Evolutionary conservation across 1,140 invertebrate genomes (phyloP), one percentile per base, ranked within the genome.

Genomic region (Ooceraea biroi): DNA sequence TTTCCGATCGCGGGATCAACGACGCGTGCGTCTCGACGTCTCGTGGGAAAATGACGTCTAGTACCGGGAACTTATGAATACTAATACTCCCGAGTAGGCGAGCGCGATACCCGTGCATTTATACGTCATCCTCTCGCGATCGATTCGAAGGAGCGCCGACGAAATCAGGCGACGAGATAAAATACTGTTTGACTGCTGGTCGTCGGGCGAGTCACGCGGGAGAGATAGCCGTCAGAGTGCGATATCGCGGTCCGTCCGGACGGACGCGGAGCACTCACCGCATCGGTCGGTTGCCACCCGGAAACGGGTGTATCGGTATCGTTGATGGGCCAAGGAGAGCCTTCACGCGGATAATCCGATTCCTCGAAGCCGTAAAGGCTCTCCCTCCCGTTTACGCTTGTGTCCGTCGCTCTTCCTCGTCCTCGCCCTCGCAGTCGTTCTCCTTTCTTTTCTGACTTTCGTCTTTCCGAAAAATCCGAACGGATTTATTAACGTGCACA

Each of bases 351-450:
- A 50, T 82, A 73, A 61, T 73, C 36, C 19, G 69, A 61, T 82
- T 82, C 55, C 68, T 48, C 55, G 55, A 73, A 73, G 44, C n/a
- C 66, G 25, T 74, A 85, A 85, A 85, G 12, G 48, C 30, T 19
- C 19, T 22, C 27, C 27, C 19, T 19, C 27, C 52, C 52, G 17
- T n/a, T 55, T 19, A n/a, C 10, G 8, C 10, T 4, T n/a, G n/a
- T 19, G 8, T n/a, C 19, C 52, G 7, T n/a, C n/a, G n/a, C n/a
- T n/a, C n/a, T n/a, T n/a, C n/a, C n/a, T n/a, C n/a, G n/a, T 52
- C 8, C 14, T 52, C n/a, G 19, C 30, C 52, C 14, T 52, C 14
- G 14, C 30, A n/a, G 5, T 44, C 63, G 5, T 22, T 25, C 36
- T 19, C 8, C 46, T 11, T 12, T 36, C 25, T 5, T 22, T 41